Evolutionary conservation across 2,888 invertebrate species (phyloP).

Genomic region (Hoplodrina ambigua): DNA sequence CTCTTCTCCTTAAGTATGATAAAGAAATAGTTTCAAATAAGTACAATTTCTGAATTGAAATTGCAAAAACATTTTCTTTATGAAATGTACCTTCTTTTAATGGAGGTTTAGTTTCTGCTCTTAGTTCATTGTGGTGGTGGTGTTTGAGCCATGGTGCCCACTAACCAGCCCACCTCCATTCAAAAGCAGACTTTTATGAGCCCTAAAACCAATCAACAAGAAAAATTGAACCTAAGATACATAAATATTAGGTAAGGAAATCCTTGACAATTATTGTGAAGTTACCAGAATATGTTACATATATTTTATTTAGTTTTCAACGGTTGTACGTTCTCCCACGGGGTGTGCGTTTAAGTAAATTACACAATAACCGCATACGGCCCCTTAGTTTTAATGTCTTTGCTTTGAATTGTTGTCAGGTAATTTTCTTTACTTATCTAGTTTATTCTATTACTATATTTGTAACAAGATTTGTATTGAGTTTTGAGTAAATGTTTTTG

Average conservation of each 20-base stretch:
- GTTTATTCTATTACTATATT: not conserved
- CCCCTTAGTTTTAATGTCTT: slow-evolving; percentile 5
- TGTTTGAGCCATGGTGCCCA: no score
- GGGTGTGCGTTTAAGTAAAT: slow-evolving; percentile 17
- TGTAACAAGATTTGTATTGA: not conserved
- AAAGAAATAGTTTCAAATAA: not conserved
- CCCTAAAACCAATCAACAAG: no score
- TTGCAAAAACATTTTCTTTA: not conserved
- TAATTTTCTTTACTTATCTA: not conserved
- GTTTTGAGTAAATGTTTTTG: no score
- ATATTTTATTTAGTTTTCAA: not conserved
- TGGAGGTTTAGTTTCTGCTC: no score
- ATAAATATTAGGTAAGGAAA: not conserved
- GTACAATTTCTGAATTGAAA: not conserved
- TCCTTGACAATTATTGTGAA: not conserved
- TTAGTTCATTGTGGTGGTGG: no score
- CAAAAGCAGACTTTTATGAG: no score
- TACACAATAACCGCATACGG: not conserved
- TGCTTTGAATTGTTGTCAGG: slow-evolving; percentile 1
- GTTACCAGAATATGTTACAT: not conserved
- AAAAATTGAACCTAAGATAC: not conserved
- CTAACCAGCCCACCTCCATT: no score
- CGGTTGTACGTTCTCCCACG: slow-evolving; percentile 32
- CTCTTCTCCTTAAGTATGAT: not conserved
- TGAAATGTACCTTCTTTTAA: not conserved